Conservation (phyloP, 2,888 invertebrate species). For the Amaurobius ferox region DNA sequence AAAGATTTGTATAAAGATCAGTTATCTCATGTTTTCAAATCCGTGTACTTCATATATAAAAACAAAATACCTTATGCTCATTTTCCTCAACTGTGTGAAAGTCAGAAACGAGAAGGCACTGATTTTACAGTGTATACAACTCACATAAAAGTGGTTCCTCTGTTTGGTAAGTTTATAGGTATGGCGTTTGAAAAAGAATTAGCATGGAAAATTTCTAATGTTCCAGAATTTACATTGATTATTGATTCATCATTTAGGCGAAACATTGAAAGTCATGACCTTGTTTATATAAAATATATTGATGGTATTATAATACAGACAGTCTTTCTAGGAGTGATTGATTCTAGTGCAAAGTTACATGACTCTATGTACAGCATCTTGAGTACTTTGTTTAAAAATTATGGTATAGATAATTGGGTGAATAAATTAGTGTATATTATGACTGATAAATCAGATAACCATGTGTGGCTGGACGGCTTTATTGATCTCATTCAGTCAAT, state of each 20-base stretch:
- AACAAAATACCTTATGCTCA: constrained; percentile 32
- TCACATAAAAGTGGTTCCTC: constrained; percentile 43
- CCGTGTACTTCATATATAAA: constrained; percentile 42
- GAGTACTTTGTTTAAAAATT: constrained; percentile 22
- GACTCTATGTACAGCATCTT: constrained; percentile 16
- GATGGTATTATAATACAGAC: constrained; percentile 12
- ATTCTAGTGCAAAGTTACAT: constrained; percentile 20
- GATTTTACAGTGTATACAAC: constrained; percentile 40
- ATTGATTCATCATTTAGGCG: constrained; percentile 32
- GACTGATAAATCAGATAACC: constrained; percentile 19
- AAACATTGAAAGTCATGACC: constrained; percentile 42
- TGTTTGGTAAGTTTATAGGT: constrained; percentile 46
- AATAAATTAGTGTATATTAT: constrained; percentile 33
- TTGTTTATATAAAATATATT: constrained; percentile 40
- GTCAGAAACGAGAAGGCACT: constrained; percentile 27
- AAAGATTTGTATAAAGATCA: constrained; percentile 19
- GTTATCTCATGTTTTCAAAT: constrained; percentile 32
- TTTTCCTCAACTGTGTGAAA: constrained; percentile 46
- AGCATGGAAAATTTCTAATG: neutral
- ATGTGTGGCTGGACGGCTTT: constrained; percentile 18
- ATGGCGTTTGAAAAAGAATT: constrained; percentile 19
- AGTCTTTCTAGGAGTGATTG: constrained; percentile 30
- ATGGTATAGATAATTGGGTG: constrained; percentile 12
- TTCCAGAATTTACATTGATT: constrained; percentile 28
- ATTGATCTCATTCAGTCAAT: neutral